Percentiles rank a stretch among this genome's conserved stretches.
phyloP scores from a whole-genome alignment of 2,888 invertebrate species.

The Ophion costatus region DNA sequence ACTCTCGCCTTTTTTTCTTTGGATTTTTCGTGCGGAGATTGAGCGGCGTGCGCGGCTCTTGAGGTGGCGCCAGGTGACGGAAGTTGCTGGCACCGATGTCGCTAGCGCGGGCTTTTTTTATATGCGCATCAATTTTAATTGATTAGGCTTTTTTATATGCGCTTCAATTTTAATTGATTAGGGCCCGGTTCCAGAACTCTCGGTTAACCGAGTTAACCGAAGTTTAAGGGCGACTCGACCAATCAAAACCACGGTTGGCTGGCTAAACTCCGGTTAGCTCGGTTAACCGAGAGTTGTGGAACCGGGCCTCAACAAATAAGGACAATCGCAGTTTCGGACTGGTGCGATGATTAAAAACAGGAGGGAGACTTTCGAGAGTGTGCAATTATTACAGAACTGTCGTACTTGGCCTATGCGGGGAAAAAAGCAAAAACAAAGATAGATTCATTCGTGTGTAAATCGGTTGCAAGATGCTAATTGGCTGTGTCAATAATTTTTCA shows the following conservation, averaged over 20 bases:
- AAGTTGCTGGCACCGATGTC: constrained; percentile 20
- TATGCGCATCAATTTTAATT: neutral
- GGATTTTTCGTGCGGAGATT: neutral
- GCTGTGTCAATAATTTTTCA: neutral
- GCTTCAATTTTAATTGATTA: neutral
- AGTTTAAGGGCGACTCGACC: no score
- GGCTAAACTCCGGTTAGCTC: no score
- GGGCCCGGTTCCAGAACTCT: no score
- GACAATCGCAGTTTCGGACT: neutral
- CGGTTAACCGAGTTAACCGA: no score
- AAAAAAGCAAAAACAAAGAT: neutral
- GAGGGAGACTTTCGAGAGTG: neutral
- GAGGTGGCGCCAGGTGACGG: constrained; percentile 28
- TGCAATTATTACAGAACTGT: neutral
- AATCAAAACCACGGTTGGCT: no score
- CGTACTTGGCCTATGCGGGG: neutral
- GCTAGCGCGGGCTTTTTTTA: neutral
- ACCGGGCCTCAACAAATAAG: no score
- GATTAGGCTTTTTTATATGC: no score
- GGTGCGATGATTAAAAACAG: neutral
- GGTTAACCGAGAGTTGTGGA: no score
- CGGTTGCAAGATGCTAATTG: neutral
- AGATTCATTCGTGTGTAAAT: neutral
- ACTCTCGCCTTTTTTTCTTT: neutral
- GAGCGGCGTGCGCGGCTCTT: neutral